These are phyloP conservation scores for Diorhabda sublineata DNA, from an alignment of 1,140 invertebrate species.

Conservation along the genomic window DNA sequence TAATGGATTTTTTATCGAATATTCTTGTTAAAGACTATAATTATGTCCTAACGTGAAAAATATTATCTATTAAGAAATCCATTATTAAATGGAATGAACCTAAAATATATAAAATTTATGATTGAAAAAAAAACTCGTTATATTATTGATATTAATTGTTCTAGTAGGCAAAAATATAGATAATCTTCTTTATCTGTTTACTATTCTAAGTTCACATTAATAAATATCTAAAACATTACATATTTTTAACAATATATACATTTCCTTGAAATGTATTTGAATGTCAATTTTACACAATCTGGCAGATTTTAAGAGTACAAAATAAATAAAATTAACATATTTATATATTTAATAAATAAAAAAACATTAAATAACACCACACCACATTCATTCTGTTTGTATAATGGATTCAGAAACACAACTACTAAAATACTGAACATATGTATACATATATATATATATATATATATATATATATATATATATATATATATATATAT, in stretches of 20 bases:
- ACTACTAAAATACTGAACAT: neutral
- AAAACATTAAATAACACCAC: neutral
- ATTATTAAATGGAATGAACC: no score
- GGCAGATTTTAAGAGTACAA: constrained; percentile 18
- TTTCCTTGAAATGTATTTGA: constrained; percentile 42
- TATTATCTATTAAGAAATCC: no score
- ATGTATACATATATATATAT: no score
- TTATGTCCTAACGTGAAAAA: no score
- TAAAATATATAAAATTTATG: no score
- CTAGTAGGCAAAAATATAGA: neutral
- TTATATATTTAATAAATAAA: constrained; percentile 11
- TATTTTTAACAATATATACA: constrained; percentile 42
- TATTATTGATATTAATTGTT: no score
- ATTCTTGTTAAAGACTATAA: no score
- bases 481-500: no score
- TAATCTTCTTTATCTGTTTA: constrained; percentile 10
- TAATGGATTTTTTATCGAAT: no score
- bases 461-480: no score
- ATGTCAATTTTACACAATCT: constrained; percentile 23
- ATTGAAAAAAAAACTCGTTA: no score
- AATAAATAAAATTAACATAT: constrained; percentile 13
- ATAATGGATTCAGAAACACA: constrained; percentile 18
- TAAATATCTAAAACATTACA: constrained; percentile 45
- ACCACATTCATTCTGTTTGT: constrained; percentile 8
- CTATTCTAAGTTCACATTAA: constrained; percentile 43